phyloP scores from a whole-genome alignment of 2,888 invertebrate species.

The Mythimna ferrago region DNA sequence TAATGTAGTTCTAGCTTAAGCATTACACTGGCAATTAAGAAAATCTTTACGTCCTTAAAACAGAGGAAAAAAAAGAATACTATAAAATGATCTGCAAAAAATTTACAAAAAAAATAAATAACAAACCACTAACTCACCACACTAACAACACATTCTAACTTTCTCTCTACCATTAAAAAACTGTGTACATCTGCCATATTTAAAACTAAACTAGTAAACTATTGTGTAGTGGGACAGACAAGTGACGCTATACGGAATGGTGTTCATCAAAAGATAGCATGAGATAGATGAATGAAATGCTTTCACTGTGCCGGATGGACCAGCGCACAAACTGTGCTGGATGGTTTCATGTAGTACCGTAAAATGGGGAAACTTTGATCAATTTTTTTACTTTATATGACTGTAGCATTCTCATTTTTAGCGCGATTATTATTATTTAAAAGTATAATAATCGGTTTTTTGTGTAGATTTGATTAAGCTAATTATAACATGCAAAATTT shows the following conservation, averaged over 20 bases:
- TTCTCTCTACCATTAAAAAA: slow-evolving; percentile 17
- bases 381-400: too few relatives aligned
- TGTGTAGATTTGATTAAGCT: too few relatives aligned
- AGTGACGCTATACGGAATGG: slow-evolving; percentile 46
- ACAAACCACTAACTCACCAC: not conserved
- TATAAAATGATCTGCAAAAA: not conserved
- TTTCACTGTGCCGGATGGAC: slow-evolving; percentile 48
- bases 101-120: not conserved
- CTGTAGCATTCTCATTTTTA: too few relatives aligned
- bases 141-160: slow-evolving; percentile 6
- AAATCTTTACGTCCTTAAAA: not conserved
- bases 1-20: too few relatives aligned
- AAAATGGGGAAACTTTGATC: too few relatives aligned
- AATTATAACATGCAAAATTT: too few relatives aligned
- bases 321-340: slow-evolving; percentile 28
- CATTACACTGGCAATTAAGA: too few relatives aligned
- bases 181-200: slow-evolving; percentile 24
- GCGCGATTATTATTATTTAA: too few relatives aligned
- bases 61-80: not conserved
- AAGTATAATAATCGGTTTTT: too few relatives aligned
- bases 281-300: slow-evolving; percentile 61
- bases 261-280: slow-evolving; percentile 59
- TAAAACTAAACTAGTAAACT: slow-evolving; percentile 45
- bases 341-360: slow-evolving; percentile 26
- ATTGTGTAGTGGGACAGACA: slow-evolving; percentile 57